A percentile compares a stretch with the other conserved stretches of the same genome.
phyloP scores from a whole-genome alignment of 2,113 vertebrate genomes.

The Edolisoma coerulescens region DNA sequence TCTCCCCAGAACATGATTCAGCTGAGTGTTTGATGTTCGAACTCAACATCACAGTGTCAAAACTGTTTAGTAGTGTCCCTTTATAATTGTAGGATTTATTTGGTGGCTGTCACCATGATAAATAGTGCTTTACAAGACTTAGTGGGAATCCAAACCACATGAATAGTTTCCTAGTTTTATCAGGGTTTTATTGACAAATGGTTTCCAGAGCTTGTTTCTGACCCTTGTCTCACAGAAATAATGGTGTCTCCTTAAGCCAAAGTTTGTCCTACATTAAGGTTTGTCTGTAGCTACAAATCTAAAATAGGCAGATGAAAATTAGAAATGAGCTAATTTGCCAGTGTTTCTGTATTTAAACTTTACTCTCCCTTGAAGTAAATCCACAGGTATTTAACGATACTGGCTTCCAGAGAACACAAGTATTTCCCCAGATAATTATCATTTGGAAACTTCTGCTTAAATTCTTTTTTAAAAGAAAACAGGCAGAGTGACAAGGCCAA shows the following conservation, averaged over 20 bases:
- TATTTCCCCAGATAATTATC: conserved; percentile 24
- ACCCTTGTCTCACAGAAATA: background rate
- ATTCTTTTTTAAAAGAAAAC: conserved; percentile 4
- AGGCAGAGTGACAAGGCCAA: background rate
- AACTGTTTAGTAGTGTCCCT: background rate
- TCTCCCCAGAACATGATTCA: background rate
- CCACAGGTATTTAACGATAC: conserved; percentile 12
- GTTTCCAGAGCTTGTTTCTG: conserved; percentile 31
- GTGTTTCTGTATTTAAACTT: conserved; percentile 24
- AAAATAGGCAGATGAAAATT: conserved; percentile 24
- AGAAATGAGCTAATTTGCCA: conserved; percentile 13
- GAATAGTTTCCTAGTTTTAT: conserved; percentile 41
- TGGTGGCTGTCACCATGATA: background rate
- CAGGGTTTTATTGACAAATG: conserved; percentile 7
- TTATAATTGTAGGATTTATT: background rate
- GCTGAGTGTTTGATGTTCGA: background rate
- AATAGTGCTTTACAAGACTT: background rate
- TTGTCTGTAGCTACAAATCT: conserved; percentile 12
- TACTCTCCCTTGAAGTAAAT: conserved; percentile 30
- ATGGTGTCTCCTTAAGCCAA: background rate
- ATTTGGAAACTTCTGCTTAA: background rate
- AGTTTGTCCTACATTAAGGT: background rate
- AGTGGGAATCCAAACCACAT: conserved; percentile 17
- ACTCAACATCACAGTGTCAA: background rate
- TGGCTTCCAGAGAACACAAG: conserved; percentile 15